Percentiles rank a stretch among this genome's conserved stretches.
These are phyloP conservation scores for Ditylenchus dipsaci DNA, from an alignment of 1,140 invertebrate species.

Conservation along the genomic window DNA sequence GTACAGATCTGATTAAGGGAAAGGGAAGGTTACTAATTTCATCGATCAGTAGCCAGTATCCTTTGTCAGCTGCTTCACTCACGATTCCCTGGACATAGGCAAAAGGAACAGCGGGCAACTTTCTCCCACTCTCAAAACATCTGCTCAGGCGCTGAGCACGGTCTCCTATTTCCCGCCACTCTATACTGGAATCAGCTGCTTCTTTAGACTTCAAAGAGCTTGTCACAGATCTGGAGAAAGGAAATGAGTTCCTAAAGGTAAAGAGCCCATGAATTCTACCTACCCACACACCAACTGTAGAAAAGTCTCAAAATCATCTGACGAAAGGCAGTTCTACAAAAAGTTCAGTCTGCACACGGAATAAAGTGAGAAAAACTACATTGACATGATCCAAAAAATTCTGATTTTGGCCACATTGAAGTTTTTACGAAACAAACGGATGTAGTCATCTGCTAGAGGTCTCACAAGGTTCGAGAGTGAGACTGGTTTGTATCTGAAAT, in stretches of 20 bases:
- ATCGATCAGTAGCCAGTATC: slow-evolving; percentile 56
- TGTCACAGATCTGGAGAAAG: slow-evolving; percentile 71
- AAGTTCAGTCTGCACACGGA: neutral
- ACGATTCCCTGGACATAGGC: slow-evolving; percentile 48
- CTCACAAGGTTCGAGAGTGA: slow-evolving; percentile 77
- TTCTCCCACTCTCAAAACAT: slow-evolving; percentile 62
- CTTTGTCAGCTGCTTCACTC: slow-evolving; percentile 43
- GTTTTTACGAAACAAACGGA: slow-evolving; percentile 72
- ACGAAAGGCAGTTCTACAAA: slow-evolving; percentile 65
- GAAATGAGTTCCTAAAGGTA: slow-evolving; percentile 59
- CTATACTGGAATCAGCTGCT: slow-evolving; percentile 35
- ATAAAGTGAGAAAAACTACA: slow-evolving; percentile 46
- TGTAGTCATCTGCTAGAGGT: slow-evolving; percentile 79
- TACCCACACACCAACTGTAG: neutral
- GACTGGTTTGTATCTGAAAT: slow-evolving; percentile 79
- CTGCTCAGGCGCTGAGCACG: slow-evolving; percentile 67
- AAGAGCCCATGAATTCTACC: too few relatives aligned
- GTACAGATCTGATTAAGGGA: too few relatives aligned
- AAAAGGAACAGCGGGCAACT: slow-evolving; percentile 44
- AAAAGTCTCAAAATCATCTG: neutral
- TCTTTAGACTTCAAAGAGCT: slow-evolving; percentile 64
- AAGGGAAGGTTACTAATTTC: slow-evolving; percentile 36
- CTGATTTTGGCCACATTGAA: slow-evolving; percentile 77
- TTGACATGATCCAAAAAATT: slow-evolving; percentile 78
- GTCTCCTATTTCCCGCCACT: slow-evolving; percentile 68